Percentiles rank a stretch among this genome's conserved stretches.
Evolutionary conservation across 1,140 invertebrate genomes (phyloP).

Genomic region (Belonocnema kinseyi): DNA sequence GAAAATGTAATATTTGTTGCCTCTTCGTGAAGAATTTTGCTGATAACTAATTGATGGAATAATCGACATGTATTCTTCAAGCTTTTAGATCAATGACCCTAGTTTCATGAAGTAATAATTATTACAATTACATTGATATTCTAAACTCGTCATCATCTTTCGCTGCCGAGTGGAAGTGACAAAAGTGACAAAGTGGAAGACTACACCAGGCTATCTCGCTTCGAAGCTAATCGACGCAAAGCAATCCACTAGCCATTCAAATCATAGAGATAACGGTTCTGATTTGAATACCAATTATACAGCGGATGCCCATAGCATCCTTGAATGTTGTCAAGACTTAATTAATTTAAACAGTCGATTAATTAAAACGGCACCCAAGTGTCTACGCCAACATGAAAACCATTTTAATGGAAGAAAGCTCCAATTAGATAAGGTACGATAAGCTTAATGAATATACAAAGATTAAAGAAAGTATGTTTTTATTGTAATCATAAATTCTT

Average conservation of each 20-base stretch:
- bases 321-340: slow-evolving; percentile 16
- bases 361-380: slow-evolving; percentile 13
- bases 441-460: slow-evolving; percentile 1
- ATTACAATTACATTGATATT: no score
- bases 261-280: slow-evolving; percentile 4
- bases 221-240: slow-evolving; percentile 1
- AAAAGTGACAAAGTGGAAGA: no score
- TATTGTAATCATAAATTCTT: neutral
- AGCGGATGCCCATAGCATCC: neutral
- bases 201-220: no score
- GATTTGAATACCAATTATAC: slow-evolving; percentile 3
- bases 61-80: no score
- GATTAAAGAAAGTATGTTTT: neutral
- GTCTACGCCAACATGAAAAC: neutral
- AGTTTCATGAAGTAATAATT: no score
- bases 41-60: no score
- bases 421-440: slow-evolving; percentile 10
- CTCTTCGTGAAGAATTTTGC: no score
- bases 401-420: slow-evolving; percentile 16
- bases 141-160: no score
- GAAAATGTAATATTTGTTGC: neutral
- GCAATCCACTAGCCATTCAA: neutral
- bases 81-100: no score
- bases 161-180: no score
- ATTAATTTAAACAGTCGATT: slow-evolving; percentile 10